Base-by-base conservation (phyloP, 23 tunicate species). In the Ascidia mentula region DNA sequence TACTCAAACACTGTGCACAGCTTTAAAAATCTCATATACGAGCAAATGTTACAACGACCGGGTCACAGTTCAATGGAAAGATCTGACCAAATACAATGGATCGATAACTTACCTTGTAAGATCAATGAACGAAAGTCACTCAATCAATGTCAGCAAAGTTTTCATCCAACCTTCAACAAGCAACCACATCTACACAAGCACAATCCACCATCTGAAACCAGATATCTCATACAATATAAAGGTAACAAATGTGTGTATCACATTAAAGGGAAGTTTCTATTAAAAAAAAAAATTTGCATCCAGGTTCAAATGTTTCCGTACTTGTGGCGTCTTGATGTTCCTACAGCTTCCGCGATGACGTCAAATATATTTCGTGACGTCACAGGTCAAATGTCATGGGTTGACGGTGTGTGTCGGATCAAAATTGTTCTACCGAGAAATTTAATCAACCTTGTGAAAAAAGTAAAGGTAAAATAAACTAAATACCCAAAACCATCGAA, bases 111-210 rank as follows among this genome's bases (percentile, higher is more conserved):
- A 53, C 65, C 4, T 9, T 9, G 65, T 53, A 3, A 53, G 28
- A 5, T 26, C 65, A 53, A 1, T 53, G 65, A 53, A 53, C 65
- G 65, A 53, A 3, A 53, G 12, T 9, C 65, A 53, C 12, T 53
- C 65, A 20, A 28, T 53, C 24, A 53, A 53, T 53, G 65, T 53
- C 65, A 53, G 65, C 65, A 53, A 53, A 5, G 65, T 9, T 53
- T 26, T 53, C 65, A 53, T 28, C 2, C 65, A 53, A 53, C 7
- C 65, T 53, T 53, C 65, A 6, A 53, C 65, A 53, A 53, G 65
- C 7, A 53, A 53, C 65, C 65, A 53, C 65, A 53, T 53, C 65
- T 53, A 53, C 65, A 53, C 65, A 53, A 53, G 65, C 65, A 53
- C 65, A 9, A 5, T 53, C 7, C 4, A 9, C 12, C 22, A 53